These are phyloP conservation scores for Nycticryphes semicollaris DNA, from an alignment of 2,113 vertebrate species.

Conservation along the genomic window DNA sequence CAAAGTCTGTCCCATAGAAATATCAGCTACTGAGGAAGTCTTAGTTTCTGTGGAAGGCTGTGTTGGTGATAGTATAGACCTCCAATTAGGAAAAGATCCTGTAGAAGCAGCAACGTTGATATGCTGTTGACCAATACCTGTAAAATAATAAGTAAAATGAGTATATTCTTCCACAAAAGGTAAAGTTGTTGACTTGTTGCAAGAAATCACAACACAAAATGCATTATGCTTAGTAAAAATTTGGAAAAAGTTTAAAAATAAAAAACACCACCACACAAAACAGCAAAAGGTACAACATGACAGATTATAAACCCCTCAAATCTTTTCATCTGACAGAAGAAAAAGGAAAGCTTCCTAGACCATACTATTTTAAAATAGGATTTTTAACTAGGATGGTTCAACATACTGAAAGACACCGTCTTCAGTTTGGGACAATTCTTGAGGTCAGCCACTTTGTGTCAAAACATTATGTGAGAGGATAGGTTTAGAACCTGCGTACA, in stretches of 20 bases:
- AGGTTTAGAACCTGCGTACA: neutral
- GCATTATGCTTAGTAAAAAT: neutral
- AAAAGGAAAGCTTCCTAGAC: neutral
- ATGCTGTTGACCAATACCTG: slow-evolving; percentile 62
- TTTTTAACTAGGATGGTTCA: neutral
- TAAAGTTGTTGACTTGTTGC: neutral
- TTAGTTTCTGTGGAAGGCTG: slow-evolving; percentile 73
- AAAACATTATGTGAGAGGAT: neutral
- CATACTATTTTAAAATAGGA: neutral
- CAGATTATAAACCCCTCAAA: neutral
- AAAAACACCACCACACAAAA: neutral
- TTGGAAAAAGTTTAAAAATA: neutral
- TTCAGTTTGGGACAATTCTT: neutral
- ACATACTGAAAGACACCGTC: neutral
- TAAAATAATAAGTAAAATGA: slow-evolving; percentile 22
- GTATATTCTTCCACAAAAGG: neutral
- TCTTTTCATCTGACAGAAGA: neutral
- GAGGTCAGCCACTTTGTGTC: neutral
- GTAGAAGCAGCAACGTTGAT: slow-evolving; percentile 52
- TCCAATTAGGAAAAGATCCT: slow-evolving; percentile 67
- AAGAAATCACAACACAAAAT: neutral
- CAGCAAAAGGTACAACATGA: neutral
- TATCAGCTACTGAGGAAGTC: slow-evolving; percentile 62
- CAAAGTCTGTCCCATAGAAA: slow-evolving; percentile 52
- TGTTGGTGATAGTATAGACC: slow-evolving; percentile 74